Evolutionary conservation across 2,797 vertebrate species (phyloP).

Genomic region (Danio kyathit): DNA sequence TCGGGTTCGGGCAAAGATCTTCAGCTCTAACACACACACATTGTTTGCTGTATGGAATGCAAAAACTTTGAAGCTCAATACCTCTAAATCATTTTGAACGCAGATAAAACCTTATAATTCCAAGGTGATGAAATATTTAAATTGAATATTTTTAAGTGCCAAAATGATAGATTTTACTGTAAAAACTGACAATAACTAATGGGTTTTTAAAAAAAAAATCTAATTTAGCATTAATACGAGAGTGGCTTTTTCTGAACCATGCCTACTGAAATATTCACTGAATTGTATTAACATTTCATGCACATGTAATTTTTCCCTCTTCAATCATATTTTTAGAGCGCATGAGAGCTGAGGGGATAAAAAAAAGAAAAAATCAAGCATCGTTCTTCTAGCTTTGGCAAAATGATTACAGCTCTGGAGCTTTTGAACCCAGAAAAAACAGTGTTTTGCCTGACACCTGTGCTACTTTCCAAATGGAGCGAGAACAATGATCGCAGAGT

Average conservation of each 20-base stretch:
- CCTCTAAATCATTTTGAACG: too few species aligned
- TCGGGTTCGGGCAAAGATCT: too few species aligned
- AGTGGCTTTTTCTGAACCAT: constrained; percentile 44
- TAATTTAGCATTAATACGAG: constrained; percentile 44
- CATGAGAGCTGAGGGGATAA: not conserved
- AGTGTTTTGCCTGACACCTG: constrained; percentile 48
- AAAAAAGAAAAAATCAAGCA: not conserved
- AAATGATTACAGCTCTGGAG: constrained; percentile 25
- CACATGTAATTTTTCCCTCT: constrained; percentile 4
- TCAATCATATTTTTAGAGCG: constrained; percentile 9
- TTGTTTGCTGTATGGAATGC: too few species aligned
- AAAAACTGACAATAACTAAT: not conserved
- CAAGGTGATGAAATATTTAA: too few species aligned
- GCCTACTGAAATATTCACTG: constrained; percentile 61
- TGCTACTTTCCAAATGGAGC: constrained; percentile 19
- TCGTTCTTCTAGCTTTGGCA: not conserved
- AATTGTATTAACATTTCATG: constrained; percentile 56
- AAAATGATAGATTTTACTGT: constrained; percentile 11
- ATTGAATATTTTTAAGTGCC: not conserved
- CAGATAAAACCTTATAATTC: too few species aligned
- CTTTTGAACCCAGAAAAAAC: constrained; percentile 27
- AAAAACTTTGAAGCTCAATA: too few species aligned
- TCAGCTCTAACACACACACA: too few species aligned
- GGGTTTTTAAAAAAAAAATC: not conserved
- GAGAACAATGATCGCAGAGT: constrained; percentile 5